Conservation (phyloP, 2,113 vertebrate genomes). For the Pterophyllum scalare region DNA sequence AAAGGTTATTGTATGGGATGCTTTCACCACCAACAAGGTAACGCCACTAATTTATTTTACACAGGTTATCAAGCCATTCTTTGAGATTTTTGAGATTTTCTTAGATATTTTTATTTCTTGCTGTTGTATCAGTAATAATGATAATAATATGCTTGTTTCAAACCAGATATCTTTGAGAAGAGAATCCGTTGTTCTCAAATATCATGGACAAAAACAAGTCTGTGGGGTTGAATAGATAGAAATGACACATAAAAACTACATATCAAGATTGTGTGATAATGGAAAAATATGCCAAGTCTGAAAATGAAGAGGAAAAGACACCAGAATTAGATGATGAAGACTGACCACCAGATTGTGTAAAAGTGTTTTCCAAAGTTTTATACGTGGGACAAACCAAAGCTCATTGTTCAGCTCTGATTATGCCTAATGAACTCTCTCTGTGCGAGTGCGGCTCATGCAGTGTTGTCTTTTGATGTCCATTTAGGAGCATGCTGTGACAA, state of each 20-base stretch:
- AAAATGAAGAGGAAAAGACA: background rate
- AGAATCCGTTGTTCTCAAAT: background rate
- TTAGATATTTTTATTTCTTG: background rate
- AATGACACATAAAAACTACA: background rate
- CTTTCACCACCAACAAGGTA: conserved; percentile 99
- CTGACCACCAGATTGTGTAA: background rate
- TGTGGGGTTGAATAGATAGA: background rate
- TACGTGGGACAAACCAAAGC: background rate
- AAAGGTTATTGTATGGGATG: conserved; percentile 99
- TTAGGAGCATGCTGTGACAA: conserved; percentile 97
- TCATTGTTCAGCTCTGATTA: conserved; percentile 10
- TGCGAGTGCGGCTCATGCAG: conserved; percentile 1
- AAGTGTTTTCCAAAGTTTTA: background rate
- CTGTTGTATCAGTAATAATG: background rate
- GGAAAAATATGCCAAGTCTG: background rate
- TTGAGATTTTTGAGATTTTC: background rate
- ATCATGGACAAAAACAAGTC: background rate
- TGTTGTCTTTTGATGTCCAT: conserved; percentile 41
- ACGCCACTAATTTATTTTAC: background rate
- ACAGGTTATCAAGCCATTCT: background rate
- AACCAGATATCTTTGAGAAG: background rate
- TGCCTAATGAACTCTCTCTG: conserved; percentile 32
- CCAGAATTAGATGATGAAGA: background rate
- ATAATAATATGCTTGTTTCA: background rate
- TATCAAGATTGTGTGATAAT: background rate